These are phyloP conservation scores for Lepus europaeus DNA, from an alignment of 2,113 vertebrate genomes.

Conservation along the genomic window DNA sequence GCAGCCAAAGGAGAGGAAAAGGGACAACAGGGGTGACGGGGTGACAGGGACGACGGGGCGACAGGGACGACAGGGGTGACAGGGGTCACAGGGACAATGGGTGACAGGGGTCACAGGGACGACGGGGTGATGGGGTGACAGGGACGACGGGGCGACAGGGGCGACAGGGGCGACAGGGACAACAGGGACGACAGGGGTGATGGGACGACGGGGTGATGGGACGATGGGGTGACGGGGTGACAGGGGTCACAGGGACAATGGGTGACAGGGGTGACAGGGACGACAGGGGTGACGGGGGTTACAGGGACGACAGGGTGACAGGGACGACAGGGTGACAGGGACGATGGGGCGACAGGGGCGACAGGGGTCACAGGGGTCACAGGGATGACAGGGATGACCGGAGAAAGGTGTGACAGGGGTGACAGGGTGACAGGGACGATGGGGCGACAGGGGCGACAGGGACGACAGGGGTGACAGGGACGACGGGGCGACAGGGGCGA, in stretches of 20 bases:
- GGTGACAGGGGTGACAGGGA: neutral
- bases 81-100: neutral
- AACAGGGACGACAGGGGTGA: neutral
- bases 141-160: neutral
- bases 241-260: neutral
- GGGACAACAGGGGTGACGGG: neutral
- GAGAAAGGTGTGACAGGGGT: too few species aligned
- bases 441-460: neutral
- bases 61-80: neutral
- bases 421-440: too few species aligned
- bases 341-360: neutral
- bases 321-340: neutral
- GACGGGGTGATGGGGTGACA: neutral
- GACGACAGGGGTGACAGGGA: neutral
- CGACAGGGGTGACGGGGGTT: neutral
- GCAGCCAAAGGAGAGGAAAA: too few species aligned
- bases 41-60: neutral
- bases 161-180: neutral
- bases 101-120: neutral
- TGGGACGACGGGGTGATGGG: neutral
- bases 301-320: neutral
- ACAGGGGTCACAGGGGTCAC: neutral
- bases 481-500: too few species aligned
- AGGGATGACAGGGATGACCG: neutral
- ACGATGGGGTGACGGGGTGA: too few species aligned